Evolutionary conservation across 1,140 invertebrate species (phyloP), one percentile per base, ranked within the genome.

Genomic region (Ptiloglossa arizonensis): DNA sequence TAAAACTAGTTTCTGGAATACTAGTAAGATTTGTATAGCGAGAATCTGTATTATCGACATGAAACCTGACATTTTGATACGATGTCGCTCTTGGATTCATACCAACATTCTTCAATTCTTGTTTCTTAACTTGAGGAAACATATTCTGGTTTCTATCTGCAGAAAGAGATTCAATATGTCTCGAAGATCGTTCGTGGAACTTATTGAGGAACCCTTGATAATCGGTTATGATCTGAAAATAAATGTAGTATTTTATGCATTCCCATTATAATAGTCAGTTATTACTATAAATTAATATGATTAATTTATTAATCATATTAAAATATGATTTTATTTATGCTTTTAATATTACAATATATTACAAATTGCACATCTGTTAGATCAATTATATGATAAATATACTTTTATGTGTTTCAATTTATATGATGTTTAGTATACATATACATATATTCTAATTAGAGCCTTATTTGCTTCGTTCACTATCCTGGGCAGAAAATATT

Each of bases 1-100:
- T 94, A 91, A 97, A 97, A 62, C 92, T 92, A 11, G 96, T 97
- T 57, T 95, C 93, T 1, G 96, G 96, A 17, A 96, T 84, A 19
- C 15, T 56, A 9, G 84, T 82, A 5, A 90, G 86, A 69, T 80
- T 85, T 19, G 91, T 88, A 62, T 93, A 93, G 9, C 89, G 86
- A 46, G 86, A 84, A 66, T 87, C 72, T 29, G 35, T 22, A 29
- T 62, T 60, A 5, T 17, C 38, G 1, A 44, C 27, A 2, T 59
- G 57, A 0, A 77, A 54, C 24, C 22, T 78, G 1, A 69, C 6
- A 35, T 56, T 77, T n/a, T 77, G 60, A 27, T 77, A 50, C 44
- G 27, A 60, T 48, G 27, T 54, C 13, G 27, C 27, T 27, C 24
- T 48, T 5, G 50, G n/a, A 22, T 68, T 70, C 15, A 6, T 50